These are phyloP conservation scores for Penaeus japonicus DNA, from an alignment of 1,140 invertebrate species.

Conservation along the genomic window DNA sequence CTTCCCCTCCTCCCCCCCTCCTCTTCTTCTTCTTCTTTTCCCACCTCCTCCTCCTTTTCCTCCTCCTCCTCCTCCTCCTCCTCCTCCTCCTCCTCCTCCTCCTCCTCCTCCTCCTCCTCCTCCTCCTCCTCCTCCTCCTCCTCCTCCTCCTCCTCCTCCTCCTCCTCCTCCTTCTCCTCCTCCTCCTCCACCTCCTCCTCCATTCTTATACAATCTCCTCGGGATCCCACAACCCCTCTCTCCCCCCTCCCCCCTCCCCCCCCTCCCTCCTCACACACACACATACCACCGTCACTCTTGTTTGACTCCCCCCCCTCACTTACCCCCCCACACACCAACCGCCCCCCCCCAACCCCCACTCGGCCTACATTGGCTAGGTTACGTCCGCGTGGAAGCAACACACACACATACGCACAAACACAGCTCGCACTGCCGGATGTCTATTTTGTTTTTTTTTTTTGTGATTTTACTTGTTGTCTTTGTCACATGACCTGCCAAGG, in stretches of 20 bases:
- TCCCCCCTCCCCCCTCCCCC: too few relatives aligned
- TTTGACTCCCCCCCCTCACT: background rate
- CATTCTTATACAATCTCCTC: too few relatives aligned
- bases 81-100: background rate
- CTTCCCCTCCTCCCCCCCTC: background rate
- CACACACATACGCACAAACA: too few relatives aligned
- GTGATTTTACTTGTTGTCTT: too few relatives aligned
- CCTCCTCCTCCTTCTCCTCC: background rate
- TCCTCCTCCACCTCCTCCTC: background rate
- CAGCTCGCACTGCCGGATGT: too few relatives aligned
- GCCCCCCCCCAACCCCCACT: too few relatives aligned
- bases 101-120: background rate
- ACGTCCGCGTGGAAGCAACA: too few relatives aligned
- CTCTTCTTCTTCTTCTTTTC: background rate
- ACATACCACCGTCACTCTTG: background rate
- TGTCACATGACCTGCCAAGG: too few relatives aligned
- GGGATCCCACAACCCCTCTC: too few relatives aligned
- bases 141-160: background rate
- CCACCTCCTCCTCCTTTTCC: background rate
- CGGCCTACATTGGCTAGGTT: too few relatives aligned
- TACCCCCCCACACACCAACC: background rate
- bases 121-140: background rate
- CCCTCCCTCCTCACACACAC: too few relatives aligned
- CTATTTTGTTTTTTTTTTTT: too few relatives aligned
- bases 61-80: background rate